phyloP scores from a whole-genome alignment of 2,888 invertebrate genomes.

The Anthophora plumipes region DNA sequence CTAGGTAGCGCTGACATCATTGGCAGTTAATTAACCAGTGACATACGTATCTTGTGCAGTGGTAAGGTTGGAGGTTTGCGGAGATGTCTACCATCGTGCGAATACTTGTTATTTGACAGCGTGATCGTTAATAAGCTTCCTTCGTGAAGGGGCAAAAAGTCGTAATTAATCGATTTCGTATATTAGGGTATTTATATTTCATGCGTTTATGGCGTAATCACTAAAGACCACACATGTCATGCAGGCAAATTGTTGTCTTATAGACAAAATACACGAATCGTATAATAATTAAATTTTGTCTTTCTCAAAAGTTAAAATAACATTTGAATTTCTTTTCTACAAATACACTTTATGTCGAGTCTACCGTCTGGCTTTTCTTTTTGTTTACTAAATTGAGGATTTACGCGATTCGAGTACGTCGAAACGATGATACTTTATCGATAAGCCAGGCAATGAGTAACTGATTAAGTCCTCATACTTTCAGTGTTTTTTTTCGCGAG shows the following conservation, averaged over 20 bases:
- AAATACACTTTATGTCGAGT: not conserved
- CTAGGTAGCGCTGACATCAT: constrained; percentile 41
- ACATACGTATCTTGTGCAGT: constrained; percentile 5
- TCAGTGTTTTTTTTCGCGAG: not conserved
- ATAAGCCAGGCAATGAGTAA: constrained; percentile 22
- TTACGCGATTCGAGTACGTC: not conserved
- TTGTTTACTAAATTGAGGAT: not conserved
- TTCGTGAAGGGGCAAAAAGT: not conserved
- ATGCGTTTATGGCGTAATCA: not conserved
- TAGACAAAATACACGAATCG: not conserved
- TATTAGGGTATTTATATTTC: not conserved
- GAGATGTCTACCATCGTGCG: constrained; percentile 11
- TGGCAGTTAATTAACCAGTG: constrained; percentile 57
- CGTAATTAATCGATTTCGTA: constrained; percentile 21
- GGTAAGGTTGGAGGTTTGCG: constrained; percentile 14
- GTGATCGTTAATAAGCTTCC: constrained; percentile 2
- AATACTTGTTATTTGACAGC: constrained; percentile 22
- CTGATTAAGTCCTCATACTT: not conserved
- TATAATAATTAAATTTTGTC: not conserved
- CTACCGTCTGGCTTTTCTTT: not conserved
- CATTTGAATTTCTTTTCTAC: not conserved
- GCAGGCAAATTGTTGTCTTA: not conserved
- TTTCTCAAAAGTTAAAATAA: not conserved
- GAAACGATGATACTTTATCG: constrained; percentile 2
- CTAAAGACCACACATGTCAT: constrained; percentile 22